Evolutionary conservation across 1,140 invertebrate genomes (phyloP).

Genomic region (Zaprionus ghesquierei): DNA sequence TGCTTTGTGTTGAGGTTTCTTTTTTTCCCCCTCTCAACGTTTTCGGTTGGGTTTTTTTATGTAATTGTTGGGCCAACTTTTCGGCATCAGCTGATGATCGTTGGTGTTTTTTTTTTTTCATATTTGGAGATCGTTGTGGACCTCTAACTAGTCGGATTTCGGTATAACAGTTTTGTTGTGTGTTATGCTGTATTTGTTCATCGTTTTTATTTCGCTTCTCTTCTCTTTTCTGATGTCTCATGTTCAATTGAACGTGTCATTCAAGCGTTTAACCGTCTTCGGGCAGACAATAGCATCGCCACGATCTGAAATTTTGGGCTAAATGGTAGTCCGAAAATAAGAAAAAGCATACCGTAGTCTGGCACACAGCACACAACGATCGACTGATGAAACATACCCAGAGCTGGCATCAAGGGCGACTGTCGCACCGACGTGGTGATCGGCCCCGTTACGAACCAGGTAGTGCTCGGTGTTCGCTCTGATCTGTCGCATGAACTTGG

Average conservation of each 20-base stretch:
- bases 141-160: constrained; percentile 38
- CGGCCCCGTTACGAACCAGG: constrained; percentile 5
- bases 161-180: constrained; percentile 14
- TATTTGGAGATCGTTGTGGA: constrained; percentile 5
- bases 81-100: constrained; percentile 27
- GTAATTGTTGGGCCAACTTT: constrained; percentile 42
- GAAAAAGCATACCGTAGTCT: background rate
- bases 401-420: background rate
- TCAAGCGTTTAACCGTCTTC: constrained; percentile 69
- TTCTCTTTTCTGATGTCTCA: constrained; percentile 41
- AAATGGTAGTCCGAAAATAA: background rate
- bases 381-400: constrained; percentile 10
- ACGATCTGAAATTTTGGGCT: constrained; percentile 8
- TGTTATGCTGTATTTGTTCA: constrained; percentile 24
- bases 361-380: background rate
- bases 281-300: constrained; percentile 16
- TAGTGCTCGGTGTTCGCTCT: constrained; percentile 6
- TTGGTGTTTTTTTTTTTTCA: background rate
- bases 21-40: constrained; percentile 14
- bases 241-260: constrained; percentile 78
- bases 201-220: constrained; percentile 3
- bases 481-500: background rate
- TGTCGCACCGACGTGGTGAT: background rate
- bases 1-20: constrained; percentile 56
- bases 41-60: constrained; percentile 28